phyloP scores from a whole-genome alignment of 64 coral and sea anemone genomes.

The Pocillopora verrucosa region DNA sequence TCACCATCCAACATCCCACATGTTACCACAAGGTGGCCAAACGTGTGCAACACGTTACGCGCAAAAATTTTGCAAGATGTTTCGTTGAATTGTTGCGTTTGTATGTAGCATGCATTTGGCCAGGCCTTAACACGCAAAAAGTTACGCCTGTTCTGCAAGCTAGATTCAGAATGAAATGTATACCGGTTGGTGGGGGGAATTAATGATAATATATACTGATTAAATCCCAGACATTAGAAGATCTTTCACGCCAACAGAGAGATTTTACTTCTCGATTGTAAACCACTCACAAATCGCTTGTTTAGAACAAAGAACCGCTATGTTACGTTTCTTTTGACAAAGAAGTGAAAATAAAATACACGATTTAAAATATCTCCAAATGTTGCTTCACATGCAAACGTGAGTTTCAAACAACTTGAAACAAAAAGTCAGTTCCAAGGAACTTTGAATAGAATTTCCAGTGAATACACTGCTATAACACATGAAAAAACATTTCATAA shows the following conservation, averaged over 20 bases:
- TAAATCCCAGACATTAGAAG: not conserved
- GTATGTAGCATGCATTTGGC: too few species aligned
- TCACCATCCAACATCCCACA: too few species aligned
- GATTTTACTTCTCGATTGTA: not conserved
- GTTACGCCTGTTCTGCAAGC: too few species aligned
- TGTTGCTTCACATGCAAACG: not conserved
- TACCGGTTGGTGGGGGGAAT: too few species aligned
- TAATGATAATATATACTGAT: too few species aligned
- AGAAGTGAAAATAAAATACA: constrained; percentile 18
- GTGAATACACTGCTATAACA: not conserved
- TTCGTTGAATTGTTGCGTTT: too few species aligned
- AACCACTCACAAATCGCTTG: not conserved
- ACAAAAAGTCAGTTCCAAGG: not conserved
- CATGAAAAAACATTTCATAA: not conserved
- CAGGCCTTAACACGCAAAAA: too few species aligned
- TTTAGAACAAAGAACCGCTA: not conserved
- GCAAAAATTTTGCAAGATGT: too few species aligned
- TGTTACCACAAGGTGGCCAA: too few species aligned
- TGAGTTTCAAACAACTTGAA: too few species aligned
- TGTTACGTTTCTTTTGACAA: not conserved
- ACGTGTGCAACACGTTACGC: too few species aligned
- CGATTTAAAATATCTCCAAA: constrained; percentile 1
- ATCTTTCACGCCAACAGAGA: not conserved
- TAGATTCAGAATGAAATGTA: too few species aligned
- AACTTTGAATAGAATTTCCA: not conserved